Evolutionary conservation across 1,140 invertebrate species (phyloP).

Genomic region (Drosophila chauvacae): DNA sequence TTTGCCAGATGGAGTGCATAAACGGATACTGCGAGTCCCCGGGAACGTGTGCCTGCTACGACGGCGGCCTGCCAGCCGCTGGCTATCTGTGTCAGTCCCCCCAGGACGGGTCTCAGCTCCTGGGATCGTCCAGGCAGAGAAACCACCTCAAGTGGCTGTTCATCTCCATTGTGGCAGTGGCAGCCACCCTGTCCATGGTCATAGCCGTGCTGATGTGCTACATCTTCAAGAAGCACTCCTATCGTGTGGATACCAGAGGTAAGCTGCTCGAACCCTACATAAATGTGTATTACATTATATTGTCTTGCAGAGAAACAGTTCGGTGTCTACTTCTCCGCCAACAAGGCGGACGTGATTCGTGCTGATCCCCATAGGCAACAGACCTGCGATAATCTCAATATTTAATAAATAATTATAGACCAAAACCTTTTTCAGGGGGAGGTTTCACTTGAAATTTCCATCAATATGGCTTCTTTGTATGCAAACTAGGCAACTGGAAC

Average conservation of each 20-base stretch:
- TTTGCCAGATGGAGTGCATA: slow-evolving; percentile 45
- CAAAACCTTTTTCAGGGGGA: not conserved
- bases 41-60: slow-evolving; percentile 40
- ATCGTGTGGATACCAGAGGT: slow-evolving; percentile 57
- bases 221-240: slow-evolving; percentile 29
- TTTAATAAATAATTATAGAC: slow-evolving; percentile 7
- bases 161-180: slow-evolving; percentile 12
- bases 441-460: not conserved
- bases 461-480: not conserved
- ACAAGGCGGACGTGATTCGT: slow-evolving; percentile 59
- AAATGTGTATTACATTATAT: not conserved
- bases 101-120: not conserved
- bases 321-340: slow-evolving; percentile 52
- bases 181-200: slow-evolving; percentile 22
- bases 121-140: not conserved
- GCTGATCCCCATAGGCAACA: slow-evolving; percentile 12
- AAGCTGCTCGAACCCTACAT: not conserved
- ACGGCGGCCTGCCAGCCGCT: slow-evolving; percentile 18
- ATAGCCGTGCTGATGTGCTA: slow-evolving; percentile 42
- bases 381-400: not conserved
- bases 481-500: not conserved
- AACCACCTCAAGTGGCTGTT: slow-evolving; percentile 29
- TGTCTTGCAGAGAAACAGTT: slow-evolving; percentile 47
- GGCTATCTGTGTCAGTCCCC: slow-evolving; percentile 23
- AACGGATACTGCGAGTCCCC: slow-evolving; percentile 52